Evolutionary conservation across 2,797 vertebrate genomes (phyloP), one percentile per base, ranked within the genome.

Genomic region (Melanotaenia trifasciata): DNA sequence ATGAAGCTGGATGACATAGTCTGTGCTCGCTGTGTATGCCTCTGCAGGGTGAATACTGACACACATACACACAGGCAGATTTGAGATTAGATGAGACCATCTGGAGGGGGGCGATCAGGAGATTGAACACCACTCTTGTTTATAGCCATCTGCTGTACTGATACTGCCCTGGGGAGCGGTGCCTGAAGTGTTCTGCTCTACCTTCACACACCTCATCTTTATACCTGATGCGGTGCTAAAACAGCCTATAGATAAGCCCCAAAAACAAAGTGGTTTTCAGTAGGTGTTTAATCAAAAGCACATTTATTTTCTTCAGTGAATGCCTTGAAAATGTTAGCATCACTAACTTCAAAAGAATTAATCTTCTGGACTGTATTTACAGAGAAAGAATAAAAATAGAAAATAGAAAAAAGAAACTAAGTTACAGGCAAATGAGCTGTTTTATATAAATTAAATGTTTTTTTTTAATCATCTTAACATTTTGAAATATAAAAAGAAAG

Each of bases 61-160:
- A 54, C 54, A 67, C 45, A 70, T 47, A 79, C 69, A 69, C 67
- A 56, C 65, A 65, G 72, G 16, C 81, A 81, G 83, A 80, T 70
- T 50, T 83, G 78, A 89, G 90, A 93, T 93, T 92, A 92, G 81
- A 90, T 81, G 86, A 86, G 82, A 81, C 92, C 92, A 93, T 93
- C 91, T 93, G 92, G 67, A 86, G 79, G 70, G 76, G 72, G 80
- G 67, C 72, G 75, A 90, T 89, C 81, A 66, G 67, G 86, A 90
- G 90, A 91, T 86, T 89, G 90, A 92, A 90, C 90, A 88, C 84
- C 89, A 84, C 84, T 90, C 85, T 91, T 90, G 86, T 92, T 92
- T 93, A 89, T 87, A 86, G 85, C 93, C 90, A 92, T 93, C 90
- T 93, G 91, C 79, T 83, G 79, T 71, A 70, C 78, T 70, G 73